These are phyloP conservation scores for Poecilus cupreus DNA, from an alignment of 2,888 invertebrate genomes.

Conservation along the genomic window DNA sequence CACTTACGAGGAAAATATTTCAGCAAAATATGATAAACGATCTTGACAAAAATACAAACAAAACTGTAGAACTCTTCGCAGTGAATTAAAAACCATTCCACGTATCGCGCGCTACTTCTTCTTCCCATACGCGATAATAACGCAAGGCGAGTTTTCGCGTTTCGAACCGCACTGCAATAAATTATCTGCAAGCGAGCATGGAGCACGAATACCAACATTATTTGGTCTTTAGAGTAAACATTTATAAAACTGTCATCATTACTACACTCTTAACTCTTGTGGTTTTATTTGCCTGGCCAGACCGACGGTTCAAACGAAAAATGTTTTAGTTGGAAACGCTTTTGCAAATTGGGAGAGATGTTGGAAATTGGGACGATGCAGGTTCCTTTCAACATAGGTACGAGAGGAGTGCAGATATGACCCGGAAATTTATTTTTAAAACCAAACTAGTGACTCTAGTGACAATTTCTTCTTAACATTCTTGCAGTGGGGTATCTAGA, in stretches of 20 bases:
- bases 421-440: neutral
- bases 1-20: too few species aligned
- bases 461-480: too few species aligned
- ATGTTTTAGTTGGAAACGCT: too few species aligned
- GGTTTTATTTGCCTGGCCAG: neutral
- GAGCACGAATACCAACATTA: conserved; percentile 39
- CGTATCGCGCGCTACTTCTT: neutral
- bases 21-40: neutral
- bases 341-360: too few species aligned
- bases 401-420: too few species aligned
- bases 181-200: neutral
- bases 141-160: conserved; percentile 14
- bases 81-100: conserved; percentile 28
- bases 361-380: too few species aligned
- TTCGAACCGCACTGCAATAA: conserved; percentile 7
- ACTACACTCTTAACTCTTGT: conserved; percentile 39
- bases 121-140: conserved; percentile 15
- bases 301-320: too few species aligned
- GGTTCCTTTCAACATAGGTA: neutral
- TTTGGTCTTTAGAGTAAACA: conserved; percentile 46
- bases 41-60: neutral
- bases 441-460: too few species aligned
- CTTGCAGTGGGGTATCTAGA: too few species aligned
- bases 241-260: conserved; percentile 47
- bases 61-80: neutral